Evolutionary conservation across 2,888 invertebrate genomes (phyloP), one percentile per base, ranked within the genome.

Genomic region (Cryptophagus acutangulus): DNA sequence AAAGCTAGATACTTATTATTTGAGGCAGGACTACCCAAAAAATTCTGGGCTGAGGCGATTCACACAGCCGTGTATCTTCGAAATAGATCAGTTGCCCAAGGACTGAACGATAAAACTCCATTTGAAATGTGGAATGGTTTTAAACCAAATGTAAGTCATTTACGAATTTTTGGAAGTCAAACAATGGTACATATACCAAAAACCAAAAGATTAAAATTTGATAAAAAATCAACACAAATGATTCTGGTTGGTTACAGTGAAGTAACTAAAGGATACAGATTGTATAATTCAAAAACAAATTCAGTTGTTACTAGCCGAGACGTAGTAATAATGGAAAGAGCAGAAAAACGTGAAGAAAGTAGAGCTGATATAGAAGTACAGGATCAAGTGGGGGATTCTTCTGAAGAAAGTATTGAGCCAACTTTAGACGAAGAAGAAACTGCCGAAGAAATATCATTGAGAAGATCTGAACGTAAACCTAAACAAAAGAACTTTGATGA

Each of bases 11-110:
- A 38, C 8, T 45, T 48, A 36, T 25, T 45, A 15, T 6, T 37
- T 16, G 38, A 45, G 2, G 24, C 42, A 16, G 25, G 25, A 3
- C 10, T 48, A 10, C 31, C 38, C 9, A 37, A 40, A 3, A 17
- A 30, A 9, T 45, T 40, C 36, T 48, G 45, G 45, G 40, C 36
- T 5, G 48, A 43, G 41, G 48, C 43, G 2, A 34, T 45, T 9
- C 30, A 13, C 4, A 45, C 38, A 10, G 40, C 38, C 8, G 26
- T 28, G 34, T 41, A 42, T 38, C 13, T 45, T 14, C 17, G 33
- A 15, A 46, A 46, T 34, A n/a, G n/a, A n/a, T n/a, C n/a, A n/a
- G n/a, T n/a, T n/a, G n/a, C n/a, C n/a, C n/a, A n/a, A n/a, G 30
- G 33, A 6, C 10, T 38, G 13, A 35, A 38, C 2, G 25, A 26